Evolutionary conservation across 2,797 vertebrate genomes (phyloP).

Genomic region (Steatocranus sp.): DNA sequence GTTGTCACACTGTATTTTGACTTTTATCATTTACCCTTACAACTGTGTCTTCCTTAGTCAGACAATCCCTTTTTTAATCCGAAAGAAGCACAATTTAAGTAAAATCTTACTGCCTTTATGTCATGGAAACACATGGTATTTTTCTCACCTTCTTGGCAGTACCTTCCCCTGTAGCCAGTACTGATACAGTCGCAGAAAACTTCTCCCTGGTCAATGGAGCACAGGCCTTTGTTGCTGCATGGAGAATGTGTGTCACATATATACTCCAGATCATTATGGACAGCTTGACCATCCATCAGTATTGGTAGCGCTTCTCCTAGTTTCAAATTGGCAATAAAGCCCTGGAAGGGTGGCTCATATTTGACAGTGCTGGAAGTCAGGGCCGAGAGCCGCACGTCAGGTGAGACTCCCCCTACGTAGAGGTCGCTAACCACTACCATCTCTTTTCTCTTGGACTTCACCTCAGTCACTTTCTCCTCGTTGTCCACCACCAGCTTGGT

Average conservation of each 20-base stretch:
- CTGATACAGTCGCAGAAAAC: conserved; percentile 86
- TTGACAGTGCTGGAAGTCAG: conserved; percentile 93
- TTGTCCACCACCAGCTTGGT: conserved; percentile 85
- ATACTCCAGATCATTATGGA: conserved; percentile 81
- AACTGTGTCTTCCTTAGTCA: background rate
- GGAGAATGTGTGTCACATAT: conserved; percentile 81
- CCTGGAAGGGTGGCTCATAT: conserved; percentile 89
- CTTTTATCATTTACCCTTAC: background rate
- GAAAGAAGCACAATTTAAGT: background rate
- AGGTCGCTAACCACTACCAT: conserved; percentile 92
- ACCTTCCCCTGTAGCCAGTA: conserved; percentile 84
- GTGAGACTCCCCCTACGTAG: conserved; percentile 90
- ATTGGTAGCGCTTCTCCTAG: conserved; percentile 81
- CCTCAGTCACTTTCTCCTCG: conserved; percentile 81
- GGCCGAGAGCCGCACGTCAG: conserved; percentile 90
- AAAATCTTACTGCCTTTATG: background rate
- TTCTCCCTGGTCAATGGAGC: conserved; percentile 79
- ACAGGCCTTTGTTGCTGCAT: conserved; percentile 82
- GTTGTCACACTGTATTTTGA: background rate
- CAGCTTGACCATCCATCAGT: conserved; percentile 86
- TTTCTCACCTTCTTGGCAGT: conserved; percentile 90
- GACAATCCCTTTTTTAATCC: background rate
- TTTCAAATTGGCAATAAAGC: conserved; percentile 86
- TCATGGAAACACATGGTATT: background rate
- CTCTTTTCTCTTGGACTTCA: conserved; percentile 88